Conservation (phyloP, 2,888 invertebrate species). For the Drosophila paranaensis region DNA sequence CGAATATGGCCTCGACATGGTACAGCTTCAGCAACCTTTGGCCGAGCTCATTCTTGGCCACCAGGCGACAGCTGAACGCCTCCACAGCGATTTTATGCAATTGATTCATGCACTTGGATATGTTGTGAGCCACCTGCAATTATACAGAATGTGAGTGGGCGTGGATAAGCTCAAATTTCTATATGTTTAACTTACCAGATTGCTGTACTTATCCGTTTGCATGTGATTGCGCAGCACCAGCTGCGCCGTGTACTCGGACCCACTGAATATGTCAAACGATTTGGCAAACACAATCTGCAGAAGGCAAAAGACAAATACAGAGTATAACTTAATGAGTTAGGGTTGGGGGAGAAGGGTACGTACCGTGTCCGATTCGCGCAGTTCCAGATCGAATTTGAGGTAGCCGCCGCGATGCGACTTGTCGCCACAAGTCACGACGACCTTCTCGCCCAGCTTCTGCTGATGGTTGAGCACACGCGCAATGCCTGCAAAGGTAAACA, state of each 20-base stretch:
- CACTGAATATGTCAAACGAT: conserved; percentile 84
- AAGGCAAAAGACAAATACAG: conserved; percentile 3
- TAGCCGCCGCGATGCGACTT: conserved; percentile 74
- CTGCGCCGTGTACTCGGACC: conserved; percentile 81
- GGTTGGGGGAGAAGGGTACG: not conserved
- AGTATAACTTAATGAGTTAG: conserved; percentile 20
- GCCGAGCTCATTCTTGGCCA: conserved; percentile 78
- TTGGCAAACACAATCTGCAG: conserved; percentile 83
- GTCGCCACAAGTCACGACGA: conserved; percentile 83
- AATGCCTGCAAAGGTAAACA: conserved; percentile 73
- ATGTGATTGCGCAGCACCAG: conserved; percentile 84
- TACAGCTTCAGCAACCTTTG: conserved; percentile 79
- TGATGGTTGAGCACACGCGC: conserved; percentile 81
- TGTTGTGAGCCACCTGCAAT: conserved; percentile 82
- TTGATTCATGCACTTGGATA: conserved; percentile 80
- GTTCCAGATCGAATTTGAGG: conserved; percentile 84
- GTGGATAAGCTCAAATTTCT: not conserved
- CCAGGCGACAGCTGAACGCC: conserved; percentile 81
- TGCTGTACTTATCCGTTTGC: conserved; percentile 84
- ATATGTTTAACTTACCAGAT: conserved; percentile 79
- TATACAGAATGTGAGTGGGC: not conserved
- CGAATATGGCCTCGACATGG: conserved; percentile 80
- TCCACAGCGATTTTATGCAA: conserved; percentile 77
- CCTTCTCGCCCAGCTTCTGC: conserved; percentile 83
- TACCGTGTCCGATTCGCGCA: conserved; percentile 85